These are phyloP conservation scores for Parapsyche elsis DNA, from an alignment of 1,140 invertebrate species.

Conservation along the genomic window DNA sequence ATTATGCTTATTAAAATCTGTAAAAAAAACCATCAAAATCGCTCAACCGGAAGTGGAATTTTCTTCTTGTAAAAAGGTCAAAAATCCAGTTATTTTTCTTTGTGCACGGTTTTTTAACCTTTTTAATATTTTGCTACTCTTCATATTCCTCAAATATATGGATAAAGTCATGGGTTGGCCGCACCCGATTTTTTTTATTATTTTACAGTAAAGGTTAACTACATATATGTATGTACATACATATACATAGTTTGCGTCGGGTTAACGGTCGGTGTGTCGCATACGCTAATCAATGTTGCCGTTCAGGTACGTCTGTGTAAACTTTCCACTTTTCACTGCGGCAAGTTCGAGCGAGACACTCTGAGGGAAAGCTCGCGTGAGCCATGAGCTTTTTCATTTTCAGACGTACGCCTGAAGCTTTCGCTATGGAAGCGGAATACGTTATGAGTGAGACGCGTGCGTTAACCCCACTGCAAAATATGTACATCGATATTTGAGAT, in stretches of 20 bases:
- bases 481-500: background rate
- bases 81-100: no score
- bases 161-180: no score
- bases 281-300: background rate
- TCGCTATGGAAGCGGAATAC: constrained; percentile 20
- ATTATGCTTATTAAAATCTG: no score
- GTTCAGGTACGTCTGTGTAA: background rate
- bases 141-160: no score
- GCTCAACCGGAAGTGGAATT: no score
- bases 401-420: background rate
- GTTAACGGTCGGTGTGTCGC: background rate
- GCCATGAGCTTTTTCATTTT: constrained; percentile 13
- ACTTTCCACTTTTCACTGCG: constrained; percentile 16
- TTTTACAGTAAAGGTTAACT: no score
- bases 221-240: no score
- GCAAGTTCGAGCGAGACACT: background rate
- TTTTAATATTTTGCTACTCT: no score
- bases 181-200: no score
- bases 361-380: background rate
- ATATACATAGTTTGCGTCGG: background rate
- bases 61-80: no score
- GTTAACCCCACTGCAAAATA: background rate
- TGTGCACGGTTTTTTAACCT: no score
- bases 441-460: background rate
- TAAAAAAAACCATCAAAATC: no score